phyloP scores from a whole-genome alignment of 2,888 invertebrate genomes.

The Sipha maydis region DNA sequence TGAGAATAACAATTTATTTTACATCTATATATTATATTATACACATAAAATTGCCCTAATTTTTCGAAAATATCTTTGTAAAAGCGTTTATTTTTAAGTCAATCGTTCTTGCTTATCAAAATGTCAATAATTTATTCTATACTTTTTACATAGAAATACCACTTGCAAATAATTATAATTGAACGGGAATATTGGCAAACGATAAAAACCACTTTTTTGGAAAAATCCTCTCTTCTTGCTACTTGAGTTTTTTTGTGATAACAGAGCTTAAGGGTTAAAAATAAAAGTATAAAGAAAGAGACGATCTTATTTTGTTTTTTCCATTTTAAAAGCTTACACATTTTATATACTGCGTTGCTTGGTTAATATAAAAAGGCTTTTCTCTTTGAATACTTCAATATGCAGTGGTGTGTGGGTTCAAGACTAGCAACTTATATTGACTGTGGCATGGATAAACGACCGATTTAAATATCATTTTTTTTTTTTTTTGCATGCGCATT shows the following conservation, averaged over 20 bases:
- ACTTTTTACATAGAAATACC: too few species aligned
- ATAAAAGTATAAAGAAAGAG: not conserved
- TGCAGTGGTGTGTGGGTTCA: not conserved
- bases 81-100: too few species aligned
- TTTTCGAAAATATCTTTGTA: too few species aligned
- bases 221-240: not conserved
- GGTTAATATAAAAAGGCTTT: conserved; percentile 57
- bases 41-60: too few species aligned
- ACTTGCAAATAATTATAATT: not conserved
- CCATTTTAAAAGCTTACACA: conserved; percentile 53
- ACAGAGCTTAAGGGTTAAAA: conserved; percentile 28
- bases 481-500: not conserved
- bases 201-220: not conserved
- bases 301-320: conserved; percentile 37
- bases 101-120: too few species aligned
- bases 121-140: too few species aligned
- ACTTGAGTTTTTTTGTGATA: conserved; percentile 27
- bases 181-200: not conserved
- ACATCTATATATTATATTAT: too few species aligned
- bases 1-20: too few species aligned
- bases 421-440: conserved; percentile 54
- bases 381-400: conserved; percentile 56
- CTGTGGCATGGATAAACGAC: conserved; percentile 53
- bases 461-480: conserved; percentile 57
- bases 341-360: not conserved